Base-by-base conservation (phyloP, 2,797 vertebrate genomes). In the Natrix natrix region DNA sequence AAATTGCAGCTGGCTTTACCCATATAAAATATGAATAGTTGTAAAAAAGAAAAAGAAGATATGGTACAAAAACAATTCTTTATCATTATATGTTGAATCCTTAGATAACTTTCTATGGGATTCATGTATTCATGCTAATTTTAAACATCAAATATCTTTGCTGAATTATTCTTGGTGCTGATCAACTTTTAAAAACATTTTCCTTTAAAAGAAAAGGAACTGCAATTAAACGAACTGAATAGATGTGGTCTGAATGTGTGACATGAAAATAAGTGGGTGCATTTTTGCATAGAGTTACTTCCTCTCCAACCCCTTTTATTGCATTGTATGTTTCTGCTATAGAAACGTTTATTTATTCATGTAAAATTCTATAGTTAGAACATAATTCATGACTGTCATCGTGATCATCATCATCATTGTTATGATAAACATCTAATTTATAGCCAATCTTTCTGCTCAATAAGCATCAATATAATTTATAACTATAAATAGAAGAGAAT, bases 21-120 rank as follows among this genome's bases (percentile, higher is more conserved):
- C 78, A 5, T 37, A 48, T 61, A 37, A 69, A 87, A 86, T 11
- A 26, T 28, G 24, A 60, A 54, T 20, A 26, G 48, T 59, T 61
- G 37, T 48, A 60, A 86, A 52, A 54, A 87, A 55, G 55, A 5
- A 61, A 54, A 5, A 12, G 17, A 48, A 5, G 20, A 5, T 52
- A 83, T 13, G 54, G 22, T n/a, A 86, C n/a, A 90, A 90, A 66
- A 83, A 32, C 28, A 55, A 59, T 60, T 59, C 43, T 93, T 91
- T 24, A 91, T 92, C 78, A 90, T 91, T 74, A 93, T 93, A 93
- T 94, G 95, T 93, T 91, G 94, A 96, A 95, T 89, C 13, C 60
- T 93, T 86, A 90, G 83, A 57, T 93, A 93, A 94, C 94, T 95
- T 94, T 93, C 94, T 95, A 54, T 92, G 89, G 90, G 95, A 95